Evolutionary conservation across 2,797 vertebrate species (phyloP), one percentile per base, ranked within the genome.

Genomic region (Sebastiscus albofasciatus): DNA sequence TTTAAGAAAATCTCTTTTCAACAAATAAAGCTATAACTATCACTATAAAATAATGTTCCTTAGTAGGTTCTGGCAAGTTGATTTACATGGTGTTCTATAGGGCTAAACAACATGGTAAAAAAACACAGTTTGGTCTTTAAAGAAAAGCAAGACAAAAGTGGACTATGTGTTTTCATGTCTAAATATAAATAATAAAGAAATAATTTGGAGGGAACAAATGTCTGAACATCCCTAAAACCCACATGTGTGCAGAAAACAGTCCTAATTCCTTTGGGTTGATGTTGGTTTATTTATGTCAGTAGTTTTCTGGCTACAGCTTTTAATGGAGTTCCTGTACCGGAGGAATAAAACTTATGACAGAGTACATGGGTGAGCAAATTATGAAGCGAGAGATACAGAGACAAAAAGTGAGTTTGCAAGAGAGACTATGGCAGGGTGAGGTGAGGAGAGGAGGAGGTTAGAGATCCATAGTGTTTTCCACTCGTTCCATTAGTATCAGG

Each of bases 391-490:
- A 59, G 29, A 73, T 27, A 29, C 1, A 7, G 24, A 72, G 60
- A 87, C 24, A 76, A 76, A 87, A 78, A 27, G 46, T 62, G 26
- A 70, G 33, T 76, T 60, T 72, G 13, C 13, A 42, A 74, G 31
- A 67, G 29, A 72, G 31, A 86, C 73, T 72, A 80, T 69, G 77
- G 49, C 62, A 58, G 64, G 61, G 34, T 64, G 70, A 79, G 71
- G 55, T 61, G 59, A 73, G 27, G 68, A 67, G 71, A 81, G 34
- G 29, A 54, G 72, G 29, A 54, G 72, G 78, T 79, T 65, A 59
- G 73, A 81, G 72, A 87, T 90, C 91, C 90, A 91, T 90, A 74
- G 79, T 84, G 81, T 89, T 90, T 87, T 87, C 77, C 29, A 75
- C 75, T 82, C 7, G 26, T 87, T 87, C 81, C 87, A 87, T 92